phyloP scores from a whole-genome alignment of 2,113 vertebrate species.

The Anser cygnoides region DNA sequence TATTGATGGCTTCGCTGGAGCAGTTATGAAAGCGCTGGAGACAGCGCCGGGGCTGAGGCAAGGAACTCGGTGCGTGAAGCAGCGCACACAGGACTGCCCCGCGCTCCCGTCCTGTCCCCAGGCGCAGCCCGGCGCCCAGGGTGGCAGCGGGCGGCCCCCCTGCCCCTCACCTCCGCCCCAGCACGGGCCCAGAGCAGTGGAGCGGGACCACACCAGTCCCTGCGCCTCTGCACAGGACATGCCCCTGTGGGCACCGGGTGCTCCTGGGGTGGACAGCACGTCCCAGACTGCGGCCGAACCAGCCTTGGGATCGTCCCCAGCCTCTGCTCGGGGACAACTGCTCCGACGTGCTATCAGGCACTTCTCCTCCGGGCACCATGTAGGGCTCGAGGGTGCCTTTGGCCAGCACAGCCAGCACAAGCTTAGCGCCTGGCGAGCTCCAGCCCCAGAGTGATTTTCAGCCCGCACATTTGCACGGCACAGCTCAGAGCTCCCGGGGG shows the following conservation, averaged over 20 bases:
- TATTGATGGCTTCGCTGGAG: constrained; percentile 33
- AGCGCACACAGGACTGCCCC: neutral
- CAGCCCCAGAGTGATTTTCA: accelerated
- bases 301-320: neutral
- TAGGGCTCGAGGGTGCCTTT: neutral
- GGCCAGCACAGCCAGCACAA: neutral
- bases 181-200: accelerated
- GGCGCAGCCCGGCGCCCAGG: accelerated
- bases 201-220: too few relatives aligned
- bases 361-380: accelerated
- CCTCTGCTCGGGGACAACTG: neutral
- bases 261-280: neutral
- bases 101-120: neutral
- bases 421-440: neutral
- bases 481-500: accelerated
- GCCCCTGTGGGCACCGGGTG: accelerated
- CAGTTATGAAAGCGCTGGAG: constrained; percentile 19
- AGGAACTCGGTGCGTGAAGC: neutral
- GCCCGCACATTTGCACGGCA: accelerated
- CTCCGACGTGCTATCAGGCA: accelerated
- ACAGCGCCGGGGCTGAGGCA: neutral
- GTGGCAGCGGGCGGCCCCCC: too few relatives aligned
- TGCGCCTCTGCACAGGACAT: accelerated
- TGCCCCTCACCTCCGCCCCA: accelerated
- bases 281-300: neutral